Conservation (phyloP, 2,113 vertebrate species). For the human region GRCh38 chrX:20732501-20733000, state of each 20-base stretch:
- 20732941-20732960: not conserved
- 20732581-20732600: slow-evolving; percentile 55
- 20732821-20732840: not conserved
- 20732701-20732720: slow-evolving; percentile 43
- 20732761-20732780: not conserved
- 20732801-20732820: slow-evolving; percentile 7
- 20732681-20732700: slow-evolving; percentile 65
- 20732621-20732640: slow-evolving; percentile 63
- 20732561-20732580: slow-evolving; percentile 50
- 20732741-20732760: slow-evolving; percentile 36
- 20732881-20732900: slow-evolving; percentile 21
- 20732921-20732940: slow-evolving; percentile 14
- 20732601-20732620: slow-evolving; percentile 54
- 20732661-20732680: slow-evolving; percentile 52
- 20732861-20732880: not conserved
- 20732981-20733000: not conserved
- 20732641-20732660: slow-evolving; percentile 65
- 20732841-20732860: not conserved
- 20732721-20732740: slow-evolving; percentile 45
- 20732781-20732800: not conserved
- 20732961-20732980: not conserved
- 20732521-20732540: slow-evolving; percentile 50
- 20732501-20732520: slow-evolving; percentile 39
- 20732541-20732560: slow-evolving; percentile 62
- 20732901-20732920: not conserved